These are phyloP conservation scores for Scylla paramamosain DNA, from an alignment of 1,140 invertebrate genomes.

Conservation along the genomic window DNA sequence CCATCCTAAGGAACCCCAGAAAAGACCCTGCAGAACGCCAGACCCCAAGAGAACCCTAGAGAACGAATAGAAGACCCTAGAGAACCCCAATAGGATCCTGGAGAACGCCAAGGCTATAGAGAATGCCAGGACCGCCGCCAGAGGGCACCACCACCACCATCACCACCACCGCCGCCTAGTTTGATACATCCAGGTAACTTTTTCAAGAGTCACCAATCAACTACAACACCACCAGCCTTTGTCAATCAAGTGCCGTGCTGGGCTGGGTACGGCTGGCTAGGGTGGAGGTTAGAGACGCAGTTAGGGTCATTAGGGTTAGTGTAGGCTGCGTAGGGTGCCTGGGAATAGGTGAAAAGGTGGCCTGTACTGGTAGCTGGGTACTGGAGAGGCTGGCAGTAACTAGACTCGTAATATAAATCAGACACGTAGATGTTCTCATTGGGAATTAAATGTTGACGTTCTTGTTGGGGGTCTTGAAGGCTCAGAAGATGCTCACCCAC, in stretches of 20 bases:
- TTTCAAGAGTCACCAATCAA: slow-evolving; percentile 1
- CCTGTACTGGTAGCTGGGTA: neutral
- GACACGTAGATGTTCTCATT: too few species aligned
- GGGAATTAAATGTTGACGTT: neutral
- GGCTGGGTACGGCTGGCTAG: slow-evolving; percentile 31
- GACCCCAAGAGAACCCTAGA: too few species aligned
- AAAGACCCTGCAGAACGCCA: too few species aligned
- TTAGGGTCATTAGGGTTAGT: slow-evolving; percentile 11
- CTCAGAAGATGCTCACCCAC: slow-evolving; percentile 71
- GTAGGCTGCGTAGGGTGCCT: neutral
- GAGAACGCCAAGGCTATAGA: neutral
- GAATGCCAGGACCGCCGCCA: too few species aligned
- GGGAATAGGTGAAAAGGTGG: neutral
- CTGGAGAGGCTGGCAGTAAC: neutral
- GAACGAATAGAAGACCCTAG: neutral
- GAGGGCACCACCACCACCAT: neutral
- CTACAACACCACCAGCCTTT: neutral
- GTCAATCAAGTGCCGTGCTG: slow-evolving; percentile 57
- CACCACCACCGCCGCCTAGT: neutral
- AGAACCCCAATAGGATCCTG: neutral
- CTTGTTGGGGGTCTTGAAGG: neutral
- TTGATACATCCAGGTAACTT: neutral
- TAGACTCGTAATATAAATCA: too few species aligned
- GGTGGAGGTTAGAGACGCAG: slow-evolving; percentile 21
- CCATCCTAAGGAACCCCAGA: too few species aligned